Base-by-base conservation (phyloP, 2,113 vertebrate species). In the Arvicanthis niloticus region DNA sequence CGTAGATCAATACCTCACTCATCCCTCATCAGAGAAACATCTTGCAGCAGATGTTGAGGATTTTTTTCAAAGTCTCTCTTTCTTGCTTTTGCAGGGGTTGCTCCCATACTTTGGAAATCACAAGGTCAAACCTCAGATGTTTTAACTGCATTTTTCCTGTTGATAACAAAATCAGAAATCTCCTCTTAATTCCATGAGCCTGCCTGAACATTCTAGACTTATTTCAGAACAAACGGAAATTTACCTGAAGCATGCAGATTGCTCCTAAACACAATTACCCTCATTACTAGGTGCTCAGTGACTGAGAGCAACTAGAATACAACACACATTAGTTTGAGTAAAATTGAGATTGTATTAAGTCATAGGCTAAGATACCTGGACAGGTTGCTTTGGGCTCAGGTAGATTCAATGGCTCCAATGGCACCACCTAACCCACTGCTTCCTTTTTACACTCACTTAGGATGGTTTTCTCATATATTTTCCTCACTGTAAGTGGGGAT, bases 151-250 rank as follows among this genome's bases (percentile, higher is more conserved):
- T 77, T 93, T 92, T 92, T 85, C 78, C 88, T 37, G 80, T 34
- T 34, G 67, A 85, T 15, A 60, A 84, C 22, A 88, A 72, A 89
- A 91, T 90, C 45, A 40, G 68, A 60, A 48, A 91, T 84, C n/a
- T n/a, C n/a, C 78, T 95, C 94, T 93, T 40, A 88, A 62, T 96
- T 88, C 62, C 42, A 58, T 53, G 53, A 96, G 29, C 58, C 67
- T 56, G 7, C 70, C 70, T 84, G 80, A 75, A 76, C 1, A 37
- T 16, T 78, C 48, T 67, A 89, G 29, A 88, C 67, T 70, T 84
- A 87, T 93, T 93, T 93, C 75, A 91, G 82, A 93, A 85, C 24
- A 80, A 86, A 91, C 94, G 24, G 51, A 89, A 96, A 93, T 58
- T 58, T 56, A 89, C 48, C 75, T 75, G 82, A 91, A 95, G 87